Evolutionary conservation across 2,888 invertebrate species (phyloP).

Genomic region (Dolomedes plantarius): DNA sequence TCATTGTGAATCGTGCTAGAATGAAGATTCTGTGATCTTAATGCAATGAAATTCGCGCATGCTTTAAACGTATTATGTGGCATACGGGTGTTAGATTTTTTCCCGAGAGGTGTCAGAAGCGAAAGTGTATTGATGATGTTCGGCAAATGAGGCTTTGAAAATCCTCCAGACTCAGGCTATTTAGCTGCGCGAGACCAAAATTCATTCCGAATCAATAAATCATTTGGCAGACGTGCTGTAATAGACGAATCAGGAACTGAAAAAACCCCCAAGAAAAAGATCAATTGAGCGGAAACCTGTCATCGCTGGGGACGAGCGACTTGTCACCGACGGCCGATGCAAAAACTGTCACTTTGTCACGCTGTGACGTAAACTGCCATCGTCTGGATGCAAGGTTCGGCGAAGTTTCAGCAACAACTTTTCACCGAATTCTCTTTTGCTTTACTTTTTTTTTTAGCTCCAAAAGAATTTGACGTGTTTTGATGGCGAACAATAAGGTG

Average conservation of each 20-base stretch:
- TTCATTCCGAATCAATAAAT: constrained; percentile 53
- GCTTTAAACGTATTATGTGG: too few relatives aligned
- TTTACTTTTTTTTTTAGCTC: constrained; percentile 35
- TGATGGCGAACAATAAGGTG: constrained; percentile 48
- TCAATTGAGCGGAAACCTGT: constrained; percentile 57
- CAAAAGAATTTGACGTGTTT: constrained; percentile 54
- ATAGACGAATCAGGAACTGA: constrained; percentile 28
- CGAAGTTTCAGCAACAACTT: constrained; percentile 67
- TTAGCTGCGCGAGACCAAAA: background rate
- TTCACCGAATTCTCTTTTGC: constrained; percentile 38
- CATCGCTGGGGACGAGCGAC: constrained; percentile 37
- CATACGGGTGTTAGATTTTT: too few relatives aligned
- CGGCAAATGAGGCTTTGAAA: too few relatives aligned
- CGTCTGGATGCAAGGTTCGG: constrained; percentile 20
- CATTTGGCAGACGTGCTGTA: constrained; percentile 33
- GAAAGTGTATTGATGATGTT: too few relatives aligned
- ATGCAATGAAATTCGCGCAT: too few relatives aligned
- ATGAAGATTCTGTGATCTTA: too few relatives aligned
- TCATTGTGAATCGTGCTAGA: too few relatives aligned
- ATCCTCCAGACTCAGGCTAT: background rate
- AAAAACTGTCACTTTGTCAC: constrained; percentile 69
- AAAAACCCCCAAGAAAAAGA: constrained; percentile 30
- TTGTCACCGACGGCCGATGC: constrained; percentile 55
- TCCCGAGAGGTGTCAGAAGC: too few relatives aligned
- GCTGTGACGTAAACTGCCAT: constrained; percentile 56